Evolutionary conservation across 2,797 vertebrate genomes (phyloP), one percentile per base, ranked within the genome.

Genomic region (Myoxocephalus aenaeus): DNA sequence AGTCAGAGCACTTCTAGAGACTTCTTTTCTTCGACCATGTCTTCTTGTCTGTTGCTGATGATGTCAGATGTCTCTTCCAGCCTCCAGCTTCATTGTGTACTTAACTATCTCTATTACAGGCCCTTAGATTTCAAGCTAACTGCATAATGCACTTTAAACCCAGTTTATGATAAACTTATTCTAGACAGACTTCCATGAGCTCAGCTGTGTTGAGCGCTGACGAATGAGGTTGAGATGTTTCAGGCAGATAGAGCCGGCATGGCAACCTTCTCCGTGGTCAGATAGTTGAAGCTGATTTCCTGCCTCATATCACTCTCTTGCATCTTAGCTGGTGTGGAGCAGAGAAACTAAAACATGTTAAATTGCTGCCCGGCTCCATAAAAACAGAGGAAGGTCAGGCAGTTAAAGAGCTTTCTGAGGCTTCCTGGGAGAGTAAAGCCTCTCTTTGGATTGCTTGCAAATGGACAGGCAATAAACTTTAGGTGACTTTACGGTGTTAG

Each of bases 331-430:
- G 66, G 67, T 69, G 67, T 69, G 80, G 18, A 64, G 80, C 82
- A 74, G 78, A 79, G 80, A 71, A 92, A 79, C 79, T 87, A 80
- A 86, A 87, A 90, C 87, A 90, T 81, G 87, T 82, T 80, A 78
- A 89, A 87, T 73, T 75, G 79, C 77, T 83, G 83, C 65, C 54
- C 40, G 13, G 87, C 75, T 74, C 82, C 86, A 86, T 92, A 86
- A 92, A 94, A 85, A 79, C 85, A 83, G 77, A 80, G 82, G 80
- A 86, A 92, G 87, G 90, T 89, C 85, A 72, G 78, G 73, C 82
- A 73, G 82, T 88, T 86, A 83, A 88, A 75, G 75, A 77, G 79
- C 84, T 86, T 83, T 86, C 70, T 46, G 66, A 57, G 78, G 79
- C 84, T 81, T 86, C 80, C 83, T 80, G 63, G 79, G 87, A 84